Base-by-base conservation (phyloP, 2,113 vertebrate genomes). In the Percina caprodes region DNA sequence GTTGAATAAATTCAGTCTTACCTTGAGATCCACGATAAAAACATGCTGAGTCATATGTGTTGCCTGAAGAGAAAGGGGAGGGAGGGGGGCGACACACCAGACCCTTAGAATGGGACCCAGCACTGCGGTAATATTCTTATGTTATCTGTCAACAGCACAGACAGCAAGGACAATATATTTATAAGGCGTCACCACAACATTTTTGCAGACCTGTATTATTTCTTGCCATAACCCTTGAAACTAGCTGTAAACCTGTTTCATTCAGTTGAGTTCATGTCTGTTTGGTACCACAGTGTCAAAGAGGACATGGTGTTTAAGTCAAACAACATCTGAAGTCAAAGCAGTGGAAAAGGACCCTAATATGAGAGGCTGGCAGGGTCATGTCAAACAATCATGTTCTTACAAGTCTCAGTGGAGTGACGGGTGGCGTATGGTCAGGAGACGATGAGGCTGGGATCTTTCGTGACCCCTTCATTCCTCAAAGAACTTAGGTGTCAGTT, bases 321-420 rank as follows among this genome's bases (percentile, higher is more conserved):
- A 78, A 87, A 89, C 84, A 84, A 39, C 69, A 71, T 83, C 39
- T 85, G 85, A 51, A 83, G 79, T 56, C 46, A 71, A 33, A 75
- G 52, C 68, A 67, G 59, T 66, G 75, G 45, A 74, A 82, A 56
- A 75, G 52, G 65, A 39, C 39, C 7, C 67, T 35, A 19, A 21
- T 52, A 35, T 48, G 60, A 21, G 58, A 79, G 67, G 71, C 67
- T 59, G 48, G 45, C 79, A 12, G 72, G 77, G 79, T 86, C 65
- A 39, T 60, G 83, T 90, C 81, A 82, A 70, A 75, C 77, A 84
- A 65, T 75, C 69, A 39, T 70, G 86, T 73, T 67, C 66, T 56
- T 69, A 79, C 79, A 86, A 54, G 54, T 82, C 79, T 70, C 78
- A 67, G 80, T 2, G 70, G 80, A 74, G 77, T 85, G 78, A 71